Evolutionary conservation across 2,888 invertebrate species (phyloP).

Genomic region (Pammene fasciana): DNA sequence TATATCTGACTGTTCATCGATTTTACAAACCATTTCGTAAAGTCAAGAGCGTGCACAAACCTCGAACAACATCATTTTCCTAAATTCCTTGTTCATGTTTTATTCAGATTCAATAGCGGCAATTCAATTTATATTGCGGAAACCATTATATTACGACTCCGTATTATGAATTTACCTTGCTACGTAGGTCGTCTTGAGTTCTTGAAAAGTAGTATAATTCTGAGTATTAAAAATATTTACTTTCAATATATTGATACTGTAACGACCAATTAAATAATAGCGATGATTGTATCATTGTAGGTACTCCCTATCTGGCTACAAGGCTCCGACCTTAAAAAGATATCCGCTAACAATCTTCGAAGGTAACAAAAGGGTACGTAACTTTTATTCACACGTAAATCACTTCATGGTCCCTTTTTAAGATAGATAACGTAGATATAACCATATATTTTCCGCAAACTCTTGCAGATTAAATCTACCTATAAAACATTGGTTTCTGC

Average conservation of each 20-base stretch:
- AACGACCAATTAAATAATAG: no score
- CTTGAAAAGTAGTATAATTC: not conserved
- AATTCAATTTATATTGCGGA: constrained; percentile 29
- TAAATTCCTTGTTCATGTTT: constrained; percentile 30
- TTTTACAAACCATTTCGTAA: not conserved
- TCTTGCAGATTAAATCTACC: no score
- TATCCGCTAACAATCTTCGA: constrained; percentile 1
- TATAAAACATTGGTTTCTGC: no score
- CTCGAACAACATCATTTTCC: constrained; percentile 9
- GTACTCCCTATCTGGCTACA: not conserved
- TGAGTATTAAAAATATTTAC: not conserved
- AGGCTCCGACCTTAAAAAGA: not conserved
- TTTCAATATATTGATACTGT: not conserved
- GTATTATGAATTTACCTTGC: constrained; percentile 19
- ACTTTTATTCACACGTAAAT: not conserved
- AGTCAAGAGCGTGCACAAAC: not conserved
- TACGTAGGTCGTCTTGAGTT: not conserved
- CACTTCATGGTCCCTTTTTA: not conserved
- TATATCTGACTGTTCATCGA: no score
- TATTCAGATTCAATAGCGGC: constrained; percentile 38
- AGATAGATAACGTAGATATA: not conserved
- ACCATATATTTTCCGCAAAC: no score
- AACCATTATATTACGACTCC: constrained; percentile 33
- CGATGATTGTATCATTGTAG: no score
- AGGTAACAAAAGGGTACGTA: constrained; percentile 1